phyloP scores from a whole-genome alignment of 2,113 vertebrate genomes.

The Dascyllus trimaculatus region DNA sequence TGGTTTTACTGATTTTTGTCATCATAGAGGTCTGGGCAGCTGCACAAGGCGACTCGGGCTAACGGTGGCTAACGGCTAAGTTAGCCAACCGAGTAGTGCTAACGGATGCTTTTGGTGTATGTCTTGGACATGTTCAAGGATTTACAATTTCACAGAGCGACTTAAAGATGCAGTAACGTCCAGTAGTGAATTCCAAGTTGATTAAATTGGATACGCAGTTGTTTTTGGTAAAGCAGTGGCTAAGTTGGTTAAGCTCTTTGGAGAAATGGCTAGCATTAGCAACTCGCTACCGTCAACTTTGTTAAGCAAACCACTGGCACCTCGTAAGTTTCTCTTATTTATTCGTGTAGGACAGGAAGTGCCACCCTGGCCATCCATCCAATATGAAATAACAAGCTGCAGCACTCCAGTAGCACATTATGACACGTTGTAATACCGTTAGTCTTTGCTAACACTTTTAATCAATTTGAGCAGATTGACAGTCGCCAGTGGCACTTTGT shows the following conservation, averaged over 20 bases:
- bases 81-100: not conserved
- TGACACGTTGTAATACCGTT: constrained; percentile 1
- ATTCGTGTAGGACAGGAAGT: not conserved
- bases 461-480: not conserved
- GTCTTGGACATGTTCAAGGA: not conserved
- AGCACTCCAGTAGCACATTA: not conserved
- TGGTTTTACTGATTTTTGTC: not conserved
- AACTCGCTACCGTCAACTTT: constrained; percentile 47
- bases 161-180: no score
- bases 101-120: not conserved
- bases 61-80: constrained; percentile 55
- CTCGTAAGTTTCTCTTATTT: not conserved
- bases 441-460: not conserved
- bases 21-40: not conserved
- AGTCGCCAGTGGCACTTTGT: not conserved
- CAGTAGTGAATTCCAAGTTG: accelerated
- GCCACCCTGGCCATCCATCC: no score
- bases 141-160: no score
- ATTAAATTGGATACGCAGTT: not conserved
- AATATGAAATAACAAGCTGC: not conserved
- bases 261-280: constrained; percentile 25
- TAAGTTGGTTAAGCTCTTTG: not conserved
- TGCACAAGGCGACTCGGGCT: constrained; percentile 31
- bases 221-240: not conserved
- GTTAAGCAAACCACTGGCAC: not conserved